Base-by-base conservation (phyloP, 2,888 invertebrate species). In the Periphyllus acericola region DNA sequence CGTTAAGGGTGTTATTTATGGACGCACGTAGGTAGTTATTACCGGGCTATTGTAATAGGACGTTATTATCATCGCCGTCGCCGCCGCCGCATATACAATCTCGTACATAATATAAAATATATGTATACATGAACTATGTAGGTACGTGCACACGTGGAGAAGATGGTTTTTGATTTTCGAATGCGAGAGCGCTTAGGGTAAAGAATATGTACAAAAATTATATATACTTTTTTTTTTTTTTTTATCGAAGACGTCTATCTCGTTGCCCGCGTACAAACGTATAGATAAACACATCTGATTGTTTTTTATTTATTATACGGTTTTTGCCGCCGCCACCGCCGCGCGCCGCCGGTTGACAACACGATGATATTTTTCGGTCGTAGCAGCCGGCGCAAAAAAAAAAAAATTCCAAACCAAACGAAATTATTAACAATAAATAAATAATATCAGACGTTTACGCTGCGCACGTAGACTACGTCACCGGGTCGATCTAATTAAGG, bases 1-100 rank as follows among this genome's bases (percentile, higher is more conserved):
- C 87, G 87, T 87, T 87, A 87, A 87, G 87, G 87, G 87, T 87
- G 80, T 87, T 81, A 87, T 87, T 87, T 87, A 87, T 81, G 87
- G 66, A 81, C 87, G 17, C 74, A 29, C 72, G 87, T 81, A 81
- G 74, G 81, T 81, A 87, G 87, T 87, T 87, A 87, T 87, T 87
- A 87, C 87, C 60, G 66, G 46, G 60, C 87, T 32, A 87, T 87
- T 87, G 87, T 87, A 87, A 81, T 66, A 55, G 87, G 60, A 87
- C 80, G 80, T 87, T 87, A 87, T 87, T 87, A 87, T 81, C 79
- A 40, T 71, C 83, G 32, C 46, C 40, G 83, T 25, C 55, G 83
- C 21, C 36, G 36, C 40, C 60, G 25, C 55, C 34, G 34, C 34
- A n/a, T 17, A 80, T n/a, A 29, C 9, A 9, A 74, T 72, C 29